phyloP scores from a whole-genome alignment of 2,797 vertebrate species.

The Xiphophorus birchmanni region DNA sequence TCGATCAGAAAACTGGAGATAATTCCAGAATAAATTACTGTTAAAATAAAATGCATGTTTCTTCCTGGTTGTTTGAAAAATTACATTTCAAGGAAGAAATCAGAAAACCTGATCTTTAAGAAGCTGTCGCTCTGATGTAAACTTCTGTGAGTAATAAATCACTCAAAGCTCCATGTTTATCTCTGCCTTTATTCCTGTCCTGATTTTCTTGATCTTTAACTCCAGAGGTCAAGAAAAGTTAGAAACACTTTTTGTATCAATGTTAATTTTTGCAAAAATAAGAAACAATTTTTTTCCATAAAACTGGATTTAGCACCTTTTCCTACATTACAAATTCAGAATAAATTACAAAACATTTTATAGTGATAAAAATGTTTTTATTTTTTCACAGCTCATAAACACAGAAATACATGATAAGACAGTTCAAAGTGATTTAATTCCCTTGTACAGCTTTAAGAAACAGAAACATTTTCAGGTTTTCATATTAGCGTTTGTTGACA shows the following conservation, averaged over 20 bases:
- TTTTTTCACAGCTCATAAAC: slow-evolving; percentile 6
- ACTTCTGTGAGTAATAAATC: neutral
- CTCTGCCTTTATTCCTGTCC: neutral
- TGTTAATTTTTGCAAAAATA: no score
- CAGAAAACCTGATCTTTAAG: neutral
- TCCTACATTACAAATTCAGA: neutral
- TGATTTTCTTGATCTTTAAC: neutral
- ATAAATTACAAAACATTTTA: neutral
- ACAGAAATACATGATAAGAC: slow-evolving; percentile 36
- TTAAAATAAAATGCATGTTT: neutral
- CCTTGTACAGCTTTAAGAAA: slow-evolving; percentile 34
- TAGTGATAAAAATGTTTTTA: neutral
- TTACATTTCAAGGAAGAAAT: neutral
- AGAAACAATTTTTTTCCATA: no score
- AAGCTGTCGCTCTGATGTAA: neutral
- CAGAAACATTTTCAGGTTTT: slow-evolving; percentile 37
- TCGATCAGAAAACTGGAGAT: neutral
- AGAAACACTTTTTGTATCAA: neutral
- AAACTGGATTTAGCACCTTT: neutral
- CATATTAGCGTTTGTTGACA: slow-evolving; percentile 24
- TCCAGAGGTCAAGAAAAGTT: neutral
- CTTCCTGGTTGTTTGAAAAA: neutral
- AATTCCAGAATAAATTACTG: neutral
- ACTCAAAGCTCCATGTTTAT: neutral
- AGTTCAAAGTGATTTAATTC: slow-evolving; percentile 27